Conservation (phyloP, 2,888 invertebrate species). For the Pollenia labialis region DNA sequence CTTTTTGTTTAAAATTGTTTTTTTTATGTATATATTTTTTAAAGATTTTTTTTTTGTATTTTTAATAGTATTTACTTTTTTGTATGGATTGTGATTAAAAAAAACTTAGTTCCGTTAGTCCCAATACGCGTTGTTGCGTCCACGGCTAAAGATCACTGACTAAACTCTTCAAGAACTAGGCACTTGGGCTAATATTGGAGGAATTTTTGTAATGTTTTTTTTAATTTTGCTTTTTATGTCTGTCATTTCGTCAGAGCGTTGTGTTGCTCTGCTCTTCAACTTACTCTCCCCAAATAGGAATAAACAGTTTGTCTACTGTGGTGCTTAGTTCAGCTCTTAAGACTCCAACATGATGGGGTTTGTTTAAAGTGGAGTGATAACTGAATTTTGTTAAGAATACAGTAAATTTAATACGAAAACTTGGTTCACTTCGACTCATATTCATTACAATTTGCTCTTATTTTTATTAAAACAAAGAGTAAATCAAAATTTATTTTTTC, state of each 20-base stretch:
- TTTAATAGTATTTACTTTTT: conserved; percentile 66
- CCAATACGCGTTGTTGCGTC: conserved; percentile 77
- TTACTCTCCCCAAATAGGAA: not conserved
- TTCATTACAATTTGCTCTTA: conserved; percentile 15
- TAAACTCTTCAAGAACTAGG: conserved; percentile 76
- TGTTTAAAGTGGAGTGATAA: not conserved
- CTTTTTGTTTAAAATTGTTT: conserved; percentile 43
- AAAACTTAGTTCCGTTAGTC: conserved; percentile 47
- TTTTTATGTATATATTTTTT: conserved; percentile 19
- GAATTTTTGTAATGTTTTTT: conserved; percentile 57
- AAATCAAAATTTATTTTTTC: not conserved
- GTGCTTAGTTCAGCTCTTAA: conserved; percentile 21
- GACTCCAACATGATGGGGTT: not conserved
- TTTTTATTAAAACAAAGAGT: not conserved
- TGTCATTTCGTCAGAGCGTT: not conserved
- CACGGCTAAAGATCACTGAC: conserved; percentile 82
- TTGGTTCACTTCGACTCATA: not conserved
- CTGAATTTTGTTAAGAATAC: not conserved
- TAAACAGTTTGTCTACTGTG: not conserved
- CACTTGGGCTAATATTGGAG: conserved; percentile 61
- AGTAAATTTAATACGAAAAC: not conserved
- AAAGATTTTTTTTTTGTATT: conserved; percentile 15
- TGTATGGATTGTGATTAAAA: conserved; percentile 55
- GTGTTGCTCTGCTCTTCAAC: conserved; percentile 21
- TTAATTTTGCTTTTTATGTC: conserved; percentile 26